Conservation (phyloP, 2,797 vertebrate species). For the Channa striata region DNA sequence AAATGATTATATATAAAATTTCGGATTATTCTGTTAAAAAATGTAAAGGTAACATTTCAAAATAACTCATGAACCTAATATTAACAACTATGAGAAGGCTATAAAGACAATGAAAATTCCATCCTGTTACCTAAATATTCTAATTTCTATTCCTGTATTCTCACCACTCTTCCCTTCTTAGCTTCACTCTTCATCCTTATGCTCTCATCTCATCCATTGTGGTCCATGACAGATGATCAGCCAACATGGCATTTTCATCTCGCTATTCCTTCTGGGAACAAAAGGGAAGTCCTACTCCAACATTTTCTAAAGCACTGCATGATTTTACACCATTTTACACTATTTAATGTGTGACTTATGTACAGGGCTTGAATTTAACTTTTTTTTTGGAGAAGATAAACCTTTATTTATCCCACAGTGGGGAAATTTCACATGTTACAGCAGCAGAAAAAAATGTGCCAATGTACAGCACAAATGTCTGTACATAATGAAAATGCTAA, state of each 20-base stretch:
- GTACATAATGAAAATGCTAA: too few relatives aligned
- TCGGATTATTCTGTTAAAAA: too few relatives aligned
- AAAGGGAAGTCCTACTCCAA: constrained; percentile 93
- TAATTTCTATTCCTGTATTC: constrained; percentile 59
- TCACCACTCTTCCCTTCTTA: constrained; percentile 55
- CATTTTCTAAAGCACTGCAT: constrained; percentile 62
- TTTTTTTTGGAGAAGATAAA: constrained; percentile 3
- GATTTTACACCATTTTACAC: constrained; percentile 44
- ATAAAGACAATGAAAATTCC: constrained; percentile 40
- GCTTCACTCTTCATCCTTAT: constrained; percentile 47
- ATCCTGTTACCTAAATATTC: constrained; percentile 6
- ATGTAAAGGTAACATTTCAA: too few relatives aligned
- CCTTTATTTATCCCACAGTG: too few relatives aligned
- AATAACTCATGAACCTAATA: too few relatives aligned
- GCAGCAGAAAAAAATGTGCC: too few relatives aligned
- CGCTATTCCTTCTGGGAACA: constrained; percentile 99
- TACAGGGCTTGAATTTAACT: background rate
- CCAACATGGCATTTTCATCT: constrained; percentile 96
- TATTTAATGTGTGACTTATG: background rate
- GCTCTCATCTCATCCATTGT: constrained; percentile 75
- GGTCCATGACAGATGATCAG: constrained; percentile 83
- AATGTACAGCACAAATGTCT: too few relatives aligned
- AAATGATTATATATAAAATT: too few relatives aligned
- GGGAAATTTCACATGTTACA: too few relatives aligned
- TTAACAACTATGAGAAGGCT: too few relatives aligned